Base-by-base conservation (phyloP, 1,140 invertebrate species). In the Whitmania pigra region DNA sequence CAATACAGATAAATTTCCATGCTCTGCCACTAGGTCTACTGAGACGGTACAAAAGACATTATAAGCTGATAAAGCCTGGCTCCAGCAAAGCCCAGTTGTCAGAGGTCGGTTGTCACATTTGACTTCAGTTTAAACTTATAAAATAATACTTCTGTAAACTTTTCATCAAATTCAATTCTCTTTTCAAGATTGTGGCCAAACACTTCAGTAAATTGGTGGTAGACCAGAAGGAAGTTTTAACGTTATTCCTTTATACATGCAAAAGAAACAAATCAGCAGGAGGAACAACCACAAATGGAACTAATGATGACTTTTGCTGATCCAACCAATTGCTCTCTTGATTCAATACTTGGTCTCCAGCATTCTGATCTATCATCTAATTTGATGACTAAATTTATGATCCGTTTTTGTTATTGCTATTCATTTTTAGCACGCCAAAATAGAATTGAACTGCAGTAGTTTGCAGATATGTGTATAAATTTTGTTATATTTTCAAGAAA, bases 211-310 rank as follows among this genome's bases (percentile, higher is more conserved):
- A 90, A 68, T 91, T 97, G 78, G 91, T 90, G 54, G 90, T 97
- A 1, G 88, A 89, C 77, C 93, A 97, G 81, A 97, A 95, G 79
- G 93, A 97, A 82, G 90, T 91, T 31, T 83, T 95, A 20, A 93
- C 93, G n/a, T 93, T 90, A 78, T 97, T 97, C 80, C 92, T 97
- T 76, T 96, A 95, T 79, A 94, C 91, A 82, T 90, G 96, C 0
- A 97, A 96, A 85, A 92, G 90, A 72, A 93, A 94, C 83, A 89
- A 89, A n/a, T 43, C 29, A 31, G 1, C 22, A n/a, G 43, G 15
- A 49, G 43, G 43, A 49, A 17, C 9, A 1, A 17, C 43, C 43
- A 49, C 43, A 49, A 49, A 49, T 49, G 15, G 43, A 49, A 49
- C 43, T 1, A 49, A 49, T 49, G 43, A 49, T 17, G 43, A 49